Percentiles rank a stretch among this genome's conserved stretches.
Conservation (phyloP, 2,113 vertebrate genomes). For the Gallinago media region DNA sequence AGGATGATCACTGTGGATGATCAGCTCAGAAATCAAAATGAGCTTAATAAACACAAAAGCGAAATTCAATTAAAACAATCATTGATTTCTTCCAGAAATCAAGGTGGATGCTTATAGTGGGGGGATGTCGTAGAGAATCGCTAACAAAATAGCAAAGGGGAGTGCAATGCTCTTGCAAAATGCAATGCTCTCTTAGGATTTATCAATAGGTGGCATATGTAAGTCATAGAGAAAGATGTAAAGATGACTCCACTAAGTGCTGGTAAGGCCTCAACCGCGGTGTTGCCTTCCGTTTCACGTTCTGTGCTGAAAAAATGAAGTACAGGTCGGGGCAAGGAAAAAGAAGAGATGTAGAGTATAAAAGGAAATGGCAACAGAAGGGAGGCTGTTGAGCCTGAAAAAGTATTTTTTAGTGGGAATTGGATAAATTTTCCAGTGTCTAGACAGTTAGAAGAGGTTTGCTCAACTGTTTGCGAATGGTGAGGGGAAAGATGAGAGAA, state of each 20-base stretch:
- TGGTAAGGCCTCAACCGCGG: background rate
- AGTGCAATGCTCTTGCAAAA: background rate
- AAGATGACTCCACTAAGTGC: background rate
- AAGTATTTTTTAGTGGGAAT: background rate
- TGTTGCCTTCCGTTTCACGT: background rate
- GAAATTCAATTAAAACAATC: background rate
- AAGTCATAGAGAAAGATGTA: slow-evolving; percentile 32
- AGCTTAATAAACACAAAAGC: background rate
- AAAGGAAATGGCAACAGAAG: background rate
- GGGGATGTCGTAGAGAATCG: background rate
- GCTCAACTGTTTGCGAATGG: background rate
- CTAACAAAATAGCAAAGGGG: background rate
- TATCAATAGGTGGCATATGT: slow-evolving; percentile 73
- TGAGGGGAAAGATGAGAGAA: background rate
- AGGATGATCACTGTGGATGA: background rate
- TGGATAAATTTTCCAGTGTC: background rate
- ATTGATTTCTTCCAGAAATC: background rate
- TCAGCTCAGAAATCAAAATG: background rate
- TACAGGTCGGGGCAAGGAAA: background rate
- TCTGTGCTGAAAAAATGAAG: background rate
- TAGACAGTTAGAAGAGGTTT: background rate
- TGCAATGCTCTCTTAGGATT: slow-evolving; percentile 61
- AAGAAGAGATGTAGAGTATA: background rate
- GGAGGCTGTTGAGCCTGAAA: background rate
- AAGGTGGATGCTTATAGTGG: background rate